Base-by-base conservation (phyloP, 92 coral and sea anemone species). In the Blastomussa wellsi region DNA sequence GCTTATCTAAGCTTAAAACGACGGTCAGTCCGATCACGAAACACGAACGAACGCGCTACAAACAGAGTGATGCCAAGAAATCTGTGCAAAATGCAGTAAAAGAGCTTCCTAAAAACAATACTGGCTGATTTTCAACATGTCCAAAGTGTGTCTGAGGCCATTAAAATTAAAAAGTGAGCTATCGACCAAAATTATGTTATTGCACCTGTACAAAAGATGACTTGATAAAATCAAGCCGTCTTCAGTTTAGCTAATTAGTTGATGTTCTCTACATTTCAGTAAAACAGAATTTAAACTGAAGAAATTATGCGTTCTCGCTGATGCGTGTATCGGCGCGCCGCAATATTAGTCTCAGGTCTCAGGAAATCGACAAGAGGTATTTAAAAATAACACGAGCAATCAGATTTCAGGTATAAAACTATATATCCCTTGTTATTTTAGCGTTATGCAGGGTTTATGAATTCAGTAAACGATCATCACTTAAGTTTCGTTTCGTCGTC, bases 361-460 rank as follows among this genome's bases (percentile, higher is more conserved):
- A 71, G 86, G 78, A 82, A 71, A 53, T 82, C 33, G 76, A 49
- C 22, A 24, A 79, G 75, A 67, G 84, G 75, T 36, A 36, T 70
- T 70, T 20, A 53, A 48, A 49, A 62, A 71, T 36, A 71, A 22
- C 78, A 59, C 41, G 51, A 72, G 44, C 36, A 14, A 44, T 32
- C 28, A 24, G 42, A 77, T 36, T n/a, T 52, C 24, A 33, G 60
- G 26, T 51, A 52, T 22, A 33, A 51, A 52, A 76, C 64, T 53
- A 26, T 38, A 76, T 49, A 51, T 76, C 41, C 28, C 44, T 26
- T 36, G 36, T 81, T 81, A 41, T 52, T 48, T 80, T 53, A 80
- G 75, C 29, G 7, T 62, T 16, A 33, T 17, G 20, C 53, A 29
- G 41, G 20, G 74, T 79, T 52, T 41, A 15, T 0, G 9, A 13